Evolutionary conservation across 2,888 invertebrate species (phyloP).

Genomic region (Calameuta filiformis): DNA sequence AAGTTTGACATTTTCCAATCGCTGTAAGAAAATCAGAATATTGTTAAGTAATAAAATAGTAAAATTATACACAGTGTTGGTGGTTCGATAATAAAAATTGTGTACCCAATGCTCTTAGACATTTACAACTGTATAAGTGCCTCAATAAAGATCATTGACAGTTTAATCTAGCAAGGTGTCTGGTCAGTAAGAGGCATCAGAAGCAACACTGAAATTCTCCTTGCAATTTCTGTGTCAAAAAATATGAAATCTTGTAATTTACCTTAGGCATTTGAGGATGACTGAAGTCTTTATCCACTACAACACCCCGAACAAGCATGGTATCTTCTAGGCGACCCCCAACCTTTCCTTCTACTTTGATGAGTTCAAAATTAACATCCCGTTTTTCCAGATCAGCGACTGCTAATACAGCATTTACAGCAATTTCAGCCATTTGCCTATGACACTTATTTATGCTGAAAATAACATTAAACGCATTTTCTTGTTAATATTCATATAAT

Average conservation of each 20-base stretch:
- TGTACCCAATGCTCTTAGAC: too few species aligned
- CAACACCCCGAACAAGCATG: slow-evolving; percentile 94
- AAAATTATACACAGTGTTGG: too few species aligned
- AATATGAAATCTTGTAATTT: slow-evolving; percentile 11
- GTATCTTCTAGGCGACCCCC: slow-evolving; percentile 98
- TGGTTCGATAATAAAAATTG: too few species aligned
- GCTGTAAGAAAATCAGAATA: slow-evolving; percentile 55
- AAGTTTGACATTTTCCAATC: slow-evolving; percentile 85
- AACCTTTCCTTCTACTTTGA: slow-evolving; percentile 97
- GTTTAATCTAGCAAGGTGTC: slow-evolving; percentile 24
- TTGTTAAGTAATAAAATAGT: background rate
- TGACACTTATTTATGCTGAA: slow-evolving; percentile 93
- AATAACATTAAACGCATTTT: slow-evolving; percentile 23
- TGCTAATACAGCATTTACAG: slow-evolving; percentile 95
- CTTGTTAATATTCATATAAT: background rate
- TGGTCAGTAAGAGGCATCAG: slow-evolving; percentile 15
- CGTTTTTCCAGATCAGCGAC: slow-evolving; percentile 94
- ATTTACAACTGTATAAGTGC: too few species aligned
- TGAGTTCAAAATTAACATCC: slow-evolving; percentile 99
- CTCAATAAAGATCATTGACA: background rate
- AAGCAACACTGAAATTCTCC: slow-evolving; percentile 18
- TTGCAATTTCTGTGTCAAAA: background rate
- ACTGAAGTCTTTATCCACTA: slow-evolving; percentile 98
- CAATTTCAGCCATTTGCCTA: slow-evolving; percentile 97
- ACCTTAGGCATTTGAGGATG: slow-evolving; percentile 99